Evolutionary conservation across 1,140 invertebrate genomes (phyloP).

Genomic region (Pectinophora gossypiella): DNA sequence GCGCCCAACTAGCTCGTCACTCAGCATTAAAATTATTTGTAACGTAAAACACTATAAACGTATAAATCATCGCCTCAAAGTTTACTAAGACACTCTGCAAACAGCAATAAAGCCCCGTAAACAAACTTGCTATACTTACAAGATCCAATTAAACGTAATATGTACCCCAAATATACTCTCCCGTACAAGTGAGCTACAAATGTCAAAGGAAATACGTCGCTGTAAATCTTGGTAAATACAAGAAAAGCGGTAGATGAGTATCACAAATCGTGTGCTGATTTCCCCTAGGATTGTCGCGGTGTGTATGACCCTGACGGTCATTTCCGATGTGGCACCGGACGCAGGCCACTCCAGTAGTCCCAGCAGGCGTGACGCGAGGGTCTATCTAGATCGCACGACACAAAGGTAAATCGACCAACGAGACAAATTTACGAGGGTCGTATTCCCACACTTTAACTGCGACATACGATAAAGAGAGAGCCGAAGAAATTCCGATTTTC

Average conservation of each 20-base stretch:
- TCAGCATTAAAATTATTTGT: too few species aligned
- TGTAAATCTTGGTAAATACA: conserved; percentile 16
- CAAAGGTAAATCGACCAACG: conserved; percentile 32
- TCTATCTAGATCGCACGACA: conserved; percentile 25
- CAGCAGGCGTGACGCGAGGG: conserved; percentile 30
- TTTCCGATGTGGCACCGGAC: conserved; percentile 32
- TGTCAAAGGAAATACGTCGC: neutral
- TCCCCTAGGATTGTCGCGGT: conserved; percentile 31
- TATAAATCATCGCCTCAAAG: too few species aligned
- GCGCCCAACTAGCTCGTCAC: too few species aligned
- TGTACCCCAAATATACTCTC: neutral
- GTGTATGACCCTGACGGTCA: conserved; percentile 33
- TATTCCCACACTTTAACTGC: conserved; percentile 19
- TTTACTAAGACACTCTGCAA: neutral
- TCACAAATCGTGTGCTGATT: conserved; percentile 45
- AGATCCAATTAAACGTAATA: neutral
- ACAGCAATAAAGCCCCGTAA: neutral
- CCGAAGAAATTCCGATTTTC: conserved; percentile 20
- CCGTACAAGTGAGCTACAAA: neutral
- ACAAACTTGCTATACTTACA: neutral
- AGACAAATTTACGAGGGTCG: conserved; percentile 39
- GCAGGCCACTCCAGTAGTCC: conserved; percentile 22
- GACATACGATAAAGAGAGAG: conserved; percentile 22
- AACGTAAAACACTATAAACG: too few species aligned
- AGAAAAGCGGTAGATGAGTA: conserved; percentile 28